Base-by-base conservation (phyloP, 2,113 vertebrate genomes). In the Scomber scombrus region DNA sequence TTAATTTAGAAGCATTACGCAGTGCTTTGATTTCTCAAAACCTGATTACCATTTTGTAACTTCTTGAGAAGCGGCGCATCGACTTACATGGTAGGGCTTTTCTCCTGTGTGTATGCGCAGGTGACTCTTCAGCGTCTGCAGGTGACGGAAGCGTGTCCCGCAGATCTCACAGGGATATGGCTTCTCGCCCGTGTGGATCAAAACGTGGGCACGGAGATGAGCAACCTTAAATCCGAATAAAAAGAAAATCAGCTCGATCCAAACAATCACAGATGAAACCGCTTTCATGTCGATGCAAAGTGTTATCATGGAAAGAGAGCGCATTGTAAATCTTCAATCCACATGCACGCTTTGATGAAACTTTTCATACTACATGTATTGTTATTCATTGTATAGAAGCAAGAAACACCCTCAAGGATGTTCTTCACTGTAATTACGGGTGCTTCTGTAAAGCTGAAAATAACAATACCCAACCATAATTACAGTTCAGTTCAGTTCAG, bases 91-190 rank as follows among this genome's bases (percentile, higher is more conserved):
- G 90, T 99, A 99, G 10, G 98, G 98, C 91, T 99, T 99, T 88
- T 99, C 98, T 93, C 98, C 98, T 0, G 98, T 99, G 94, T 99
- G 98, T 71, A 99, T 99, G 45, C 98, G 96, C 81, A 99, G 95
- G 93, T 99, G 98, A 84, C 97, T 99, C 93, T 99, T 99, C 70
- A 99, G 90, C 0, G 98, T 99, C 94, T 99, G 98, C 88, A 99
- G 95, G 91, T 99, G 98, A 49, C 98, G 94, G 95, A 99, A 99
- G 71, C 97, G 97, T 0, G 98, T 99, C 71, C 98, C 98, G 0
- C 98, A 99, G 94, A 99, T 99, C 90, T 99, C 98, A 2, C 98
- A 99, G 1, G 97, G 98, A 61, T 99, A 99, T 0, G 98, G 97
- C 90, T 99, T 99, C 95, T 99, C 98, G 0, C 98, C 98, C 0